Conservation (phyloP, 92 coral and sea anemone species). For the Heteractis magnifica region DNA sequence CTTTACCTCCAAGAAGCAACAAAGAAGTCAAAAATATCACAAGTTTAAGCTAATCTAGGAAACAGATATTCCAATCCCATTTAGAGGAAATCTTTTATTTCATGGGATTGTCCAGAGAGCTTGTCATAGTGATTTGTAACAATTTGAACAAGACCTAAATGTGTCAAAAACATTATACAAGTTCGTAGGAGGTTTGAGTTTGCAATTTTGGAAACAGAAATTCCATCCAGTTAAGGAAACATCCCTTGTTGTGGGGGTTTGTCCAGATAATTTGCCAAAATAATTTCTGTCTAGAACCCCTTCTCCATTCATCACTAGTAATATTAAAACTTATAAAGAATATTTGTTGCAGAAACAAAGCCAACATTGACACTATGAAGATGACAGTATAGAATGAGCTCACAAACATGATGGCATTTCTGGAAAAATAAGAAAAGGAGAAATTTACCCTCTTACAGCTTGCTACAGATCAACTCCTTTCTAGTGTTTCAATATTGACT, state of each 20-base stretch:
- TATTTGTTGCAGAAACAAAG: slow-evolving; percentile 77
- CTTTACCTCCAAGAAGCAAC: too few species aligned
- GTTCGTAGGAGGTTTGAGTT: slow-evolving; percentile 3
- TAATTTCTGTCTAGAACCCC: slow-evolving; percentile 55
- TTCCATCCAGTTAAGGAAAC: slow-evolving; percentile 80
- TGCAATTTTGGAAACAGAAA: slow-evolving; percentile 40
- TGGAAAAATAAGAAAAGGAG: slow-evolving; percentile 39
- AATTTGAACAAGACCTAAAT: background rate
- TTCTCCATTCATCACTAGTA: slow-evolving; percentile 95
- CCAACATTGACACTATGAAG: slow-evolving; percentile 66
- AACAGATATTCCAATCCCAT: too few species aligned
- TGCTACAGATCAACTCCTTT: too few species aligned
- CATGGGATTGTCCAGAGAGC: too few species aligned
- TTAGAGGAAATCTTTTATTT: too few species aligned
- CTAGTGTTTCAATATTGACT: too few species aligned
- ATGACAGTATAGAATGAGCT: slow-evolving; percentile 65
- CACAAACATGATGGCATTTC: slow-evolving; percentile 80
- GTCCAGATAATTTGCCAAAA: slow-evolving; percentile 62
- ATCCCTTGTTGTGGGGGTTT: slow-evolving; percentile 75
- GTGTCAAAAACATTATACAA: background rate
- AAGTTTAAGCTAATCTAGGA: too few species aligned
- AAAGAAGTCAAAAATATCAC: too few species aligned
- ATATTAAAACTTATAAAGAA: slow-evolving; percentile 80
- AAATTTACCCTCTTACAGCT: background rate
- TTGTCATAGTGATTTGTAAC: background rate